Evolutionary conservation across 2,888 invertebrate genomes (phyloP), one percentile per base, ranked within the genome.

Genomic region (Scrobipalpa costella): DNA sequence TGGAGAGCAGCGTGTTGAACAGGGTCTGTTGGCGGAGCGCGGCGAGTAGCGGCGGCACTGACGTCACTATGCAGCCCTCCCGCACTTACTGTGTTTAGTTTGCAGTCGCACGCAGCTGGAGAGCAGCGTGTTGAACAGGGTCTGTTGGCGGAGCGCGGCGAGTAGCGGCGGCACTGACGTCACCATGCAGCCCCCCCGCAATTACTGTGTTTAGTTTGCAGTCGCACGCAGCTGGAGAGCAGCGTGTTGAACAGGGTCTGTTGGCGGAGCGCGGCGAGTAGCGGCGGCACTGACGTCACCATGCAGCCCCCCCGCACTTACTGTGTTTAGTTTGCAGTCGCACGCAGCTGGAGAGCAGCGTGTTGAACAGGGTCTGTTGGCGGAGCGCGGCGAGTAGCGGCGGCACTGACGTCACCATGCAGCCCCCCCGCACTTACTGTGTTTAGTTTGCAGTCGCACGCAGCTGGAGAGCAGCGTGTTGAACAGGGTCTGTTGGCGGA

Each of bases 291-390:
- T 67, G 0, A 97, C n/a, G 17, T 50, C 15, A 49, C 19, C n/a
- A 7, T 17, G 27, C 7, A 33, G 9, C n/a, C n/a, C n/a, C n/a
- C n/a, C n/a, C n/a, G n/a, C n/a, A 79, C 82, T 77, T 77, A 96
- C 97, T 95, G 88, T 96, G 95, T 73, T 95, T 95, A 57, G 95
- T 94, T 80, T 95, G 95, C 1, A 95, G 94, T 34, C 98, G 93
- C 59, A 99, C 96, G 83, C 98, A 98, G 84, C 98, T 98, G 33
- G 95, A 93, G 55, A 99, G 92, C 50, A 98, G 93, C 17, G 96
- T 94, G 84, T 98, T 98, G 89, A 98, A 98, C 15, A 98, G 92
- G 44, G 97, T 95, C 87, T 99, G 98, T 75, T 98, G 97, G 3
- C 98, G 93, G 15, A 99, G 92, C 68, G 95, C 94, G 47, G 94